Evolutionary conservation across 92 coral and sea anemone genomes (phyloP).

Genomic region (Parazoanthus atlanticus): DNA sequence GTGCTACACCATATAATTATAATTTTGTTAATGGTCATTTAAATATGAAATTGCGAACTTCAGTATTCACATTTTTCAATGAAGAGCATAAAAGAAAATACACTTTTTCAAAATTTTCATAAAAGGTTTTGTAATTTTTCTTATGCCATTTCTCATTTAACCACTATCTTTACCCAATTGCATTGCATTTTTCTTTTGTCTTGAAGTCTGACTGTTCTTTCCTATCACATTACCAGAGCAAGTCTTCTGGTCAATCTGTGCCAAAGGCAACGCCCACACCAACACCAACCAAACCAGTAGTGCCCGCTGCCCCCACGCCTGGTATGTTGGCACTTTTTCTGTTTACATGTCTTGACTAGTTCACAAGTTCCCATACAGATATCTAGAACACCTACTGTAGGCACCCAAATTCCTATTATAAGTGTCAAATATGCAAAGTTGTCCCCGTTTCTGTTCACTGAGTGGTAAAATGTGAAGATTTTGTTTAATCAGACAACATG

Average conservation of each 20-base stretch:
- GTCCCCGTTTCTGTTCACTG: no score
- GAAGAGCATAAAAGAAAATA: no score
- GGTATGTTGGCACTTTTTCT: constrained; percentile 73
- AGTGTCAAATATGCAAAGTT: no score
- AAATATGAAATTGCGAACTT: no score
- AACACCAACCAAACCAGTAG: constrained; percentile 80
- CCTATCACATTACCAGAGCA: constrained; percentile 79
- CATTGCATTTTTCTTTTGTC: constrained; percentile 29
- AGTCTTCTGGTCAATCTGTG: constrained; percentile 78
- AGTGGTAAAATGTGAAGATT: no score
- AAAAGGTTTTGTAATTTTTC: no score
- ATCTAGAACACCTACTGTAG: background rate
- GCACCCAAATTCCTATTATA: no score
- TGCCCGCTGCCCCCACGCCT: constrained; percentile 61
- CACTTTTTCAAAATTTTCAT: no score
- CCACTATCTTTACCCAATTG: background rate
- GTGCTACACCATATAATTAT: no score
- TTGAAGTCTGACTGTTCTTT: constrained; percentile 47
- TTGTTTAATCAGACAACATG: no score
- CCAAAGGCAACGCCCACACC: constrained; percentile 82
- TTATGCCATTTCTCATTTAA: background rate
- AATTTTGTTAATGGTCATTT: no score
- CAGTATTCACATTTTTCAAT: no score
- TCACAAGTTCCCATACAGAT: background rate
- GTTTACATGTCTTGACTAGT: constrained; percentile 16